Conservation (phyloP, 2,888 invertebrate species). For the Dynastes hyllus region DNA sequence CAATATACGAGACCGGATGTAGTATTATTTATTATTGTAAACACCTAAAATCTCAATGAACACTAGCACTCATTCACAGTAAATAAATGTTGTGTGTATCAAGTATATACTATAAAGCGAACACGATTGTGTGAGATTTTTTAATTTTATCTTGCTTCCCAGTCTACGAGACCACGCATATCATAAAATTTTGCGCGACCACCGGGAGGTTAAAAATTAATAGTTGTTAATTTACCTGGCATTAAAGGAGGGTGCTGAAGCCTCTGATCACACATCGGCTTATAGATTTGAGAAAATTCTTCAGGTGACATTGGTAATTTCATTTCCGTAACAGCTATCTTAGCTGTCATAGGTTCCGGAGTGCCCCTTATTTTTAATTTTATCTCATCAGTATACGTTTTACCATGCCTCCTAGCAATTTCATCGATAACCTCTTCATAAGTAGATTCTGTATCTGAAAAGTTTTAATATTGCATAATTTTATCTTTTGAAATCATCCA, state of each 20-base stretch:
- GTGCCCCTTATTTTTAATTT: slow-evolving; percentile 87
- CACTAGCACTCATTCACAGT: no score
- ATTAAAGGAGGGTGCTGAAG: slow-evolving; percentile 56
- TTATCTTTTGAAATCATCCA: background rate
- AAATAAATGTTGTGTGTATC: no score
- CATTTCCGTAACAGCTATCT: slow-evolving; percentile 80
- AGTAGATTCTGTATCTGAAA: slow-evolving; percentile 84
- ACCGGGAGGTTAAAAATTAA: background rate
- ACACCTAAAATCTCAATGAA: no score
- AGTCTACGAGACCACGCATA: no score
- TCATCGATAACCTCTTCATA: slow-evolving; percentile 84
- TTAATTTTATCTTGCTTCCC: no score
- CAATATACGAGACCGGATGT: no score
- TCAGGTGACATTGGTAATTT: slow-evolving; percentile 79
- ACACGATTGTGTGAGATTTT: no score
- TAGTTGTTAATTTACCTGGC: slow-evolving; percentile 56
- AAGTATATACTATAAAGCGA: no score
- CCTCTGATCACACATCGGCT: slow-evolving; percentile 72
- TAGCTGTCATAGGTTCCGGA: slow-evolving; percentile 80
- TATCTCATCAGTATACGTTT: slow-evolving; percentile 85
- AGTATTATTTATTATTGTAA: no score
- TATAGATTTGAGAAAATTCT: slow-evolving; percentile 78
- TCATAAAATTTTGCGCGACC: no score
- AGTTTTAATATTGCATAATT: slow-evolving; percentile 10
- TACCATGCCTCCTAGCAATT: slow-evolving; percentile 82